Evolutionary conservation across 2,113 vertebrate genomes (phyloP).

Genomic region (Garra rufa): DNA sequence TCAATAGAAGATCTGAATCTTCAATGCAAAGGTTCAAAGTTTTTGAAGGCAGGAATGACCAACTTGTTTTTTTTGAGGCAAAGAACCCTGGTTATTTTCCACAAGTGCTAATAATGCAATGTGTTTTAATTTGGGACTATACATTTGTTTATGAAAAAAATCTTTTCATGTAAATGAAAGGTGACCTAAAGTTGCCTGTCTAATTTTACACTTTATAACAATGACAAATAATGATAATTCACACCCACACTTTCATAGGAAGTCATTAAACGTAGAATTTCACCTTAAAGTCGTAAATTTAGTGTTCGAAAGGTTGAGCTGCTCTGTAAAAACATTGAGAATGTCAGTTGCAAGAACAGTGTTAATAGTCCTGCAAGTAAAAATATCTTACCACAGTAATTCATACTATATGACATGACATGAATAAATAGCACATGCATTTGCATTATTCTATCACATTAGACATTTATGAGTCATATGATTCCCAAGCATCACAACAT

Average conservation of each 20-base stretch:
- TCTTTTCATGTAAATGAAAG: not conserved
- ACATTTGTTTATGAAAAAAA: not conserved
- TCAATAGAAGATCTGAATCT: not conserved
- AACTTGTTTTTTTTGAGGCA: not conserved
- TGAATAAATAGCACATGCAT: slow-evolving; percentile 59
- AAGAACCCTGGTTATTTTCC: not conserved
- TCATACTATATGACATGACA: slow-evolving; percentile 49
- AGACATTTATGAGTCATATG: slow-evolving; percentile 33
- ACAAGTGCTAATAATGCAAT: not conserved
- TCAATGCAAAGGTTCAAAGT: not conserved
- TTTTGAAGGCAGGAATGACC: not conserved
- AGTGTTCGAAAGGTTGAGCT: slow-evolving; percentile 30
- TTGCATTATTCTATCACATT: slow-evolving; percentile 38
- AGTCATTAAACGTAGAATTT: slow-evolving; percentile 22
- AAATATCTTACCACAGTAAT: slow-evolving; percentile 40
- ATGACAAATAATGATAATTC: slow-evolving; percentile 22
- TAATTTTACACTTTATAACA: not conserved
- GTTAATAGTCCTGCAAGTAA: slow-evolving; percentile 22
- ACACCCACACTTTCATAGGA: slow-evolving; percentile 17
- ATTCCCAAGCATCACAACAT: slow-evolving; percentile 12
- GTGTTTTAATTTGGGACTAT: not conserved
- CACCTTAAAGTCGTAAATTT: slow-evolving; percentile 3
- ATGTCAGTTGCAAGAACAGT: slow-evolving; percentile 31
- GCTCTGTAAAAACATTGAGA: slow-evolving; percentile 33
- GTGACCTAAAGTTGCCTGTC: not conserved